A percentile compares a stretch with the other conserved stretches of the same genome.
Evolutionary conservation across 2,888 invertebrate genomes (phyloP).

Genomic region (Drosophila antonietae): DNA sequence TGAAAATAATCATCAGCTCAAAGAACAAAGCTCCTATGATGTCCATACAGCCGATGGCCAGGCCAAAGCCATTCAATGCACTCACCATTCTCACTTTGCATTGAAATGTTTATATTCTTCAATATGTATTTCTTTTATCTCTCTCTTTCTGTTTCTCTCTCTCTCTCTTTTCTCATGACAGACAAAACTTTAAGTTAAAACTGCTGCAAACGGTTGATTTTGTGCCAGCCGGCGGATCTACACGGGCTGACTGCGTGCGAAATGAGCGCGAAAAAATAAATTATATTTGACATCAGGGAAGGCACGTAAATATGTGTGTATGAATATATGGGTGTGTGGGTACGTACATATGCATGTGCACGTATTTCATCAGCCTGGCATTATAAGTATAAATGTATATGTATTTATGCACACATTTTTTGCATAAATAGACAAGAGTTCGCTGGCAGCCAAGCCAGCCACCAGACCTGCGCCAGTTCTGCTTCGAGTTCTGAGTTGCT

Average conservation of each 20-base stretch:
- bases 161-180: conserved; percentile 21
- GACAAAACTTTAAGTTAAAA: conserved; percentile 41
- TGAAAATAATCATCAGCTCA: conserved; percentile 56
- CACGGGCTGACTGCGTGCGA: conserved; percentile 42
- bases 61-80: conserved; percentile 58
- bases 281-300: conserved; percentile 72
- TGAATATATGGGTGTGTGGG: conserved; percentile 2
- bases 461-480: conserved; percentile 13
- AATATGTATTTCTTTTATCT: conserved; percentile 2
- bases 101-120: conserved; percentile 7
- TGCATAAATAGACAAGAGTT: conserved; percentile 74
- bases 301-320: conserved; percentile 34
- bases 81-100: conserved; percentile 35
- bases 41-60: conserved; percentile 69
- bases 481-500: conserved; percentile 49
- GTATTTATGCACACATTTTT: conserved; percentile 49
- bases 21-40: conserved; percentile 61
- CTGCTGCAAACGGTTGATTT: conserved; percentile 54
- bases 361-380: conserved; percentile 75
- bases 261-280: conserved; percentile 76
- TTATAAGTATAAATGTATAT: conserved; percentile 53
- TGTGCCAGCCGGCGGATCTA: conserved; percentile 38
- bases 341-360: conserved; percentile 52
- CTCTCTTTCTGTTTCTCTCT: conserved; percentile 1
- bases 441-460: conserved; percentile 43